Percentiles rank a stretch among this genome's conserved stretches.
Conservation (phyloP, 2,888 invertebrate genomes). For the Pyrocoelia pectoralis region DNA sequence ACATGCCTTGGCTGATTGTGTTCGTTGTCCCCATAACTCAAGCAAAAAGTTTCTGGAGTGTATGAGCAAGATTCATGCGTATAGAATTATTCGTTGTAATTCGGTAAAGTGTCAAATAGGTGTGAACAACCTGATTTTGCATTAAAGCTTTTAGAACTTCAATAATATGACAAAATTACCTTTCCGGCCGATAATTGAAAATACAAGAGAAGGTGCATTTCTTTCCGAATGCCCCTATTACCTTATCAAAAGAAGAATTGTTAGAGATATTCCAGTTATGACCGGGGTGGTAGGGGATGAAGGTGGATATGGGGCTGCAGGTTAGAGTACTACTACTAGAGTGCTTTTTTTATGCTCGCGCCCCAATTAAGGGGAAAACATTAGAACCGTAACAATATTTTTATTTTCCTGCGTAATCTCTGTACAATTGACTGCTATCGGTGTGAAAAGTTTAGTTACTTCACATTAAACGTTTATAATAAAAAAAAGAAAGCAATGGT, state of each 20-base stretch:
- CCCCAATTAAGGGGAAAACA: too few species aligned
- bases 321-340: conserved; percentile 54
- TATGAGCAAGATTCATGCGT: conserved; percentile 68
- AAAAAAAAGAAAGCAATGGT: too few species aligned
- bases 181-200: conserved; percentile 80
- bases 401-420: too few species aligned
- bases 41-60: conserved; percentile 66
- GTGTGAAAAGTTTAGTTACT: too few species aligned
- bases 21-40: conserved; percentile 66
- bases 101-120: too few species aligned
- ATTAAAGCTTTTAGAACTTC: too few species aligned
- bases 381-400: too few species aligned
- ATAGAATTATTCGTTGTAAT: conserved; percentile 71
- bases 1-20: conserved; percentile 62
- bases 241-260: conserved; percentile 61
- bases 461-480: too few species aligned
- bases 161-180: conserved; percentile 79
- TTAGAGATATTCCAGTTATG: conserved; percentile 72
- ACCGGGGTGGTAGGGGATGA: conserved; percentile 77
- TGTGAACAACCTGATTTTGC: too few species aligned
- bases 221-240: conserved; percentile 69
- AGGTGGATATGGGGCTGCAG: conserved; percentile 72
- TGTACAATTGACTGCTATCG: too few species aligned
- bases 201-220: conserved; percentile 72
- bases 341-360: too few species aligned